Percentiles rank a stretch among this genome's conserved stretches.
Conservation (phyloP, 53 echinoderm and acorn worm species). For the Holothuria leucospilota region DNA sequence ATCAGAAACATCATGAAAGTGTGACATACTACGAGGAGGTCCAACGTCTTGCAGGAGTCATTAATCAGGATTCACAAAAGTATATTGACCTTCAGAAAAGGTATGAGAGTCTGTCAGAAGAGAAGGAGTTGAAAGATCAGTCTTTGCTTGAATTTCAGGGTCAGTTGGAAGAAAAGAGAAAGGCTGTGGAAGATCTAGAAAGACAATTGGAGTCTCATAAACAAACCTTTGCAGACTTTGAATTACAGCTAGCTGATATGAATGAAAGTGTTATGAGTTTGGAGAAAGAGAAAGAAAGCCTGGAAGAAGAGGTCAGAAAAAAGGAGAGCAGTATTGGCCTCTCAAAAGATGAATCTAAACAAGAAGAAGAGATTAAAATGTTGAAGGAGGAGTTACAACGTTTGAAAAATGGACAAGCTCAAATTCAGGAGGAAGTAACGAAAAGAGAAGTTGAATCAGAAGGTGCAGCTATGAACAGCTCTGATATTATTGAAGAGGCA, state of each 20-base stretch:
- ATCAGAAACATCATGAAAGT: constrained; percentile 98
- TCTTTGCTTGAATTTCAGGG: constrained; percentile 60
- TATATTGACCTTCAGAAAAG: constrained; percentile 67
- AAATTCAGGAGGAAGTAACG: constrained; percentile 13
- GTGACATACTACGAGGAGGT: constrained; percentile 97
- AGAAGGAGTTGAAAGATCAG: constrained; percentile 66
- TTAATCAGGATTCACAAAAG: constrained; percentile 74
- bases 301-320: constrained; percentile 3
- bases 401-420: constrained; percentile 17
- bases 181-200: constrained; percentile 22
- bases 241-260: constrained; percentile 35
- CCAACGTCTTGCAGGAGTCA: constrained; percentile 80
- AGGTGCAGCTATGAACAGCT: neutral
- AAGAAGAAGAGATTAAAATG: neutral
- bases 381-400: constrained; percentile 14
- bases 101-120: constrained; percentile 53
- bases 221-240: constrained; percentile 49
- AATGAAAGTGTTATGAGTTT: constrained; percentile 57
- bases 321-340: neutral
- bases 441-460: neutral
- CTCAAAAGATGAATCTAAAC: neutral
- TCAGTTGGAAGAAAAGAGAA: constrained; percentile 55
- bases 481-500: neutral
- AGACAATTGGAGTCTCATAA: constrained; percentile 58
- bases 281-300: constrained; percentile 53